Evolutionary conservation across 92 coral and sea anemone species (phyloP), one percentile per base, ranked within the genome.

Genomic region (Isaurus tuberculatus): DNA sequence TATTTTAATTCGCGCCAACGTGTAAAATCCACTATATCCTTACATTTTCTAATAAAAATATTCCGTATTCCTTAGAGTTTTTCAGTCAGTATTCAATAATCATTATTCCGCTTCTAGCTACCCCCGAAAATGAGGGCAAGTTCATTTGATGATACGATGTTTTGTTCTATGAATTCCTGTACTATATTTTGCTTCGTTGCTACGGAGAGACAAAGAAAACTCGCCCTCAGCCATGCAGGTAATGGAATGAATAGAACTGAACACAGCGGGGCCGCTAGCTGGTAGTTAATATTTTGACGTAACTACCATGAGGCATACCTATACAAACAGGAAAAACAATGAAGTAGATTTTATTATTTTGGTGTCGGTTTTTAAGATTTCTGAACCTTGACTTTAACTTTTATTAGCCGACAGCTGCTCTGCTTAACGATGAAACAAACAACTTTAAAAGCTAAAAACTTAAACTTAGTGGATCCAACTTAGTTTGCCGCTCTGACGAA

Each of bases 151-250:
- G 27, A 27, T 19, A n/a, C 8, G 8, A 23, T 57, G 11, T n/a
- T 2, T 57, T 8, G 27, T 57, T 46, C 15, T 46, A 11, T n/a
- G 27, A 57, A 57, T 57, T 57, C 65, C 65, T 57, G 6, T 9
- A 57, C 65, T 22, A 57, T 19, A n/a, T 57, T 57, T 57, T 57
- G 27, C 65, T n/a, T n/a, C 29, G 65, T 57, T 57, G 65, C 65
- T 57, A 57, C 27, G 65, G 26, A 57, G 19, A 6, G 5, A 57
- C 65, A 57, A 57, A 11, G 6, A 57, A 23, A 22, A 8, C 25
- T 20, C 65, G 65, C 27, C 26, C 5, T 19, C 26, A 19, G 0
- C 8, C 65, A n/a, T 11, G 65, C 65, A 57, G 65, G 28, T 57
- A 57, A 22, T 11, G 7, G 10, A 11, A 19, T 57, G 10, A 20